Percentiles rank a stretch among this genome's conserved stretches.
phyloP scores from a whole-genome alignment of 2,797 vertebrate species.

The Hippocampus kuda region DNA sequence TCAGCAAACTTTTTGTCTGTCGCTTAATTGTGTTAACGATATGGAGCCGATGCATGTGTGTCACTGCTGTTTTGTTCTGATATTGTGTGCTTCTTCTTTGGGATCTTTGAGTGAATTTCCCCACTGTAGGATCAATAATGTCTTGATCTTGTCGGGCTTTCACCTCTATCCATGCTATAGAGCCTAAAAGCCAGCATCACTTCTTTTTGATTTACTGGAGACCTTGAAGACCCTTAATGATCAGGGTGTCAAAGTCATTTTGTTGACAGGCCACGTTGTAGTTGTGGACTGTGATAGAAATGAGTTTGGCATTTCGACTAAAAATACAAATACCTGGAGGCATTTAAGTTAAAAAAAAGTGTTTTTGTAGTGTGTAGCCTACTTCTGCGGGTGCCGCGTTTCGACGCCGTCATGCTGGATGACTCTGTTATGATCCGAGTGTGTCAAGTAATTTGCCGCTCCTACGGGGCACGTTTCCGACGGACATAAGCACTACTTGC shows the following conservation, averaged over 20 bases:
- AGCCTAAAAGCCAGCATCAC: too few relatives aligned
- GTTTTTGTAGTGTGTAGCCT: neutral
- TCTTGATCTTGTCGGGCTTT: neutral
- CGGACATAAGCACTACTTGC: neutral
- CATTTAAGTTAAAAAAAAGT: neutral
- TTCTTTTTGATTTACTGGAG: too few relatives aligned
- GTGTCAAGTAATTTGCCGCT: neutral
- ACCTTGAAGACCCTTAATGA: too few relatives aligned
- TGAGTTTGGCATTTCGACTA: too few relatives aligned
- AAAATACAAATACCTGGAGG: neutral
- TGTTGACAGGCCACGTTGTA: too few relatives aligned
- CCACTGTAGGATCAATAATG: neutral
- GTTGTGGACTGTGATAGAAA: too few relatives aligned
- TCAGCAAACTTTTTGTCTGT: slow-evolving; percentile 29
- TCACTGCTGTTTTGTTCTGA: slow-evolving; percentile 51
- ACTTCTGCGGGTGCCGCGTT: neutral
- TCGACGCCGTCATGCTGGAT: neutral
- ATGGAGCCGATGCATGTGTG: slow-evolving; percentile 52
- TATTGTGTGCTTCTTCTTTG: slow-evolving; percentile 36
- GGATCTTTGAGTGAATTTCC: neutral
- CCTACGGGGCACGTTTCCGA: neutral
- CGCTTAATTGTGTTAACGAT: slow-evolving; percentile 60
- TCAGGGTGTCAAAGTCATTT: too few relatives aligned
- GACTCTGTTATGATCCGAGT: neutral
- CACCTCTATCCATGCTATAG: too few relatives aligned